Percentiles rank a stretch among this genome's conserved stretches.
These are phyloP conservation scores for Eudasyphora cyanicolor DNA, from an alignment of 2,888 invertebrate genomes.

Conservation along the genomic window DNA sequence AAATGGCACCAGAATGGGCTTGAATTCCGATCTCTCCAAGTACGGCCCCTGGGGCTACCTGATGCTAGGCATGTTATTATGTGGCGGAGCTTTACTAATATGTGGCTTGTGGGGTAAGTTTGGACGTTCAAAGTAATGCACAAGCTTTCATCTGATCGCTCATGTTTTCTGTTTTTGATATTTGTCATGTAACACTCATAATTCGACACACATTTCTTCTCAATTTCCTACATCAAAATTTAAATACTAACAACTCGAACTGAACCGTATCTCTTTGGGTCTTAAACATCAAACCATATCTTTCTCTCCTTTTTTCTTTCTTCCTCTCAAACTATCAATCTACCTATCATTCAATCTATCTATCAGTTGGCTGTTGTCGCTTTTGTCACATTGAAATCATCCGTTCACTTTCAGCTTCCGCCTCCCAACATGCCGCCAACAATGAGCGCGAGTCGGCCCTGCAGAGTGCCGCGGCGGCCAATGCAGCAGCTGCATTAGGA, in stretches of 20 bases:
- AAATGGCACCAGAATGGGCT: conserved; percentile 77
- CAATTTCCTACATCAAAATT: conserved; percentile 41
- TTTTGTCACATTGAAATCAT: conserved; percentile 76
- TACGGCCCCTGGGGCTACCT: conserved; percentile 89
- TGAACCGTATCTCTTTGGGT: neutral
- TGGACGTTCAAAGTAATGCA: too few relatives aligned
- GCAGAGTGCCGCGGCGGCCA: conserved; percentile 70
- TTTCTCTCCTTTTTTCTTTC: conserved; percentile 40
- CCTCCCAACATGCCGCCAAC: conserved; percentile 78
- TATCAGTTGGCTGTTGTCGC: conserved; percentile 75
- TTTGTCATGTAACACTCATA: neutral
- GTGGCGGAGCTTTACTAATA: conserved; percentile 86
- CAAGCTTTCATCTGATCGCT: neutral
- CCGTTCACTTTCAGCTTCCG: conserved; percentile 78
- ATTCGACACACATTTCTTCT: neutral
- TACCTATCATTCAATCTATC: neutral
- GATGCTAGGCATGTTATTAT: conserved; percentile 86
- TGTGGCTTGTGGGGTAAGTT: conserved; percentile 85
- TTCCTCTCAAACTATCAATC: conserved; percentile 12
- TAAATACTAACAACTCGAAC: neutral
- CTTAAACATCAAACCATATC: neutral
- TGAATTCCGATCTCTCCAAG: conserved; percentile 83
- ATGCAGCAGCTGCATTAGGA: conserved; percentile 62
- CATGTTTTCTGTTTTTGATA: neutral
- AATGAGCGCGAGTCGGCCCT: conserved; percentile 77